Percentiles rank a stretch among this genome's conserved stretches.
Conservation (phyloP, 2,797 vertebrate species). For the Cossypha heuglini region DNA sequence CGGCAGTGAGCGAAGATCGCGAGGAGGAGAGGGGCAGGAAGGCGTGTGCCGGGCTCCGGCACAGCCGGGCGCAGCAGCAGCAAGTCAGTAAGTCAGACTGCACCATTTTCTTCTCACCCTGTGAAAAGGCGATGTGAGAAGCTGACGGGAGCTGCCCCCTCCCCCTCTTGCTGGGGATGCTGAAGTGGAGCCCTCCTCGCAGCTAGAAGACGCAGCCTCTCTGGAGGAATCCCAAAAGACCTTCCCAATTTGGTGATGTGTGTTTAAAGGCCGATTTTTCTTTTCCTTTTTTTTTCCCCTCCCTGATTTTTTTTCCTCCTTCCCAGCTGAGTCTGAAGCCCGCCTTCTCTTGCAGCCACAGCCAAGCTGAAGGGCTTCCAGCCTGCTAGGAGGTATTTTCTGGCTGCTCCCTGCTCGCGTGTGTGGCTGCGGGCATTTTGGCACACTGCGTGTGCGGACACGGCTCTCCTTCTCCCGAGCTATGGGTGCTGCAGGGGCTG, state of each 20-base stretch:
- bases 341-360: slow-evolving; percentile 19
- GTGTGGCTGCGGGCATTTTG: neutral
- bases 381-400: slow-evolving; percentile 50
- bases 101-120: slow-evolving; percentile 81
- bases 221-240: slow-evolving; percentile 70
- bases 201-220: slow-evolving; percentile 69
- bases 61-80: slow-evolving; percentile 29
- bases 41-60: slow-evolving; percentile 49
- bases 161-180: slow-evolving; percentile 43
- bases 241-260: slow-evolving; percentile 56
- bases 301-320: neutral
- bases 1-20: neutral
- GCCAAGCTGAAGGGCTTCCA: slow-evolving; percentile 47
- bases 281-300: rapidly evolving
- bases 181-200: slow-evolving; percentile 76
- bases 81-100: slow-evolving; percentile 75
- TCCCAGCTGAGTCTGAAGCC: slow-evolving; percentile 63
- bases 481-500: slow-evolving; percentile 70
- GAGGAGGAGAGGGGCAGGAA: neutral
- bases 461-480: neutral
- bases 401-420: neutral
- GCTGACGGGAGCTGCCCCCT: slow-evolving; percentile 45
- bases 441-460: neutral
- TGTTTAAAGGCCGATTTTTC: slow-evolving; percentile 51
- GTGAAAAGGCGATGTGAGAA: slow-evolving; percentile 67